These are phyloP conservation scores for Itoplectis maculator DNA, from an alignment of 2,888 invertebrate species.

Conservation along the genomic window DNA sequence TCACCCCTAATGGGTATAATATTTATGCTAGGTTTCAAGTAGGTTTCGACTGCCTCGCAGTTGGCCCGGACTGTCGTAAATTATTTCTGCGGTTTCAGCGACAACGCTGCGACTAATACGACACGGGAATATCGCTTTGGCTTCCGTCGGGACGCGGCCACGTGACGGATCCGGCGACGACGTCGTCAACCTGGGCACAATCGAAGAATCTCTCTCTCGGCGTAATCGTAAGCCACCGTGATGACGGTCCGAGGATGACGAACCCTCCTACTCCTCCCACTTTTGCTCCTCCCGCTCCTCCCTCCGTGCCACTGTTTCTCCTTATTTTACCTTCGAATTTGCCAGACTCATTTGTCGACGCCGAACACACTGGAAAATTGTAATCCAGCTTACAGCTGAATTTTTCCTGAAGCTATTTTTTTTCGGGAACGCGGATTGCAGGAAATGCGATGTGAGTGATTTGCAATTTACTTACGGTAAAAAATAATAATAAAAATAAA, in stretches of 20 bases:
- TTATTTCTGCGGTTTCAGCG: conserved; percentile 63
- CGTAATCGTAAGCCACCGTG: conserved; percentile 71
- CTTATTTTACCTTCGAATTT: conserved; percentile 45
- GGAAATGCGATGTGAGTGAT: too few species aligned
- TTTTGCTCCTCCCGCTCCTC: conserved; percentile 14
- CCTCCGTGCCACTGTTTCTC: conserved; percentile 46
- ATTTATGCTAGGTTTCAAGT: conserved; percentile 29
- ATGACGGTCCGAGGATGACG: conserved; percentile 58
- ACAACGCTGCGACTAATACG: conserved; percentile 47
- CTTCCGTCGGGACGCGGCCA: conserved; percentile 10
- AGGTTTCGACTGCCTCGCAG: conserved; percentile 2
- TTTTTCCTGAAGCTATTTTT: background rate
- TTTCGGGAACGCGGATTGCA: too few species aligned
- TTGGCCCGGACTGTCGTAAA: conserved; percentile 53
- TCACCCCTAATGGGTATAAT: conserved; percentile 53
- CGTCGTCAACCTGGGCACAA: background rate
- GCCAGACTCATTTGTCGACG: conserved; percentile 41
- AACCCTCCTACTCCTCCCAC: conserved; percentile 48
- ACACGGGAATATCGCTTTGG: conserved; percentile 45
- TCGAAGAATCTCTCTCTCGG: conserved; percentile 67
- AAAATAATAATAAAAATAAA: too few species aligned
- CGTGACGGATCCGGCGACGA: background rate
- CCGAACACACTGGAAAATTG: conserved; percentile 15
- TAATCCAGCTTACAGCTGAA: conserved; percentile 38
- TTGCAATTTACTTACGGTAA: too few species aligned